phyloP scores from a whole-genome alignment of 2,113 vertebrate species.

The Desmodus rotundus region DNA sequence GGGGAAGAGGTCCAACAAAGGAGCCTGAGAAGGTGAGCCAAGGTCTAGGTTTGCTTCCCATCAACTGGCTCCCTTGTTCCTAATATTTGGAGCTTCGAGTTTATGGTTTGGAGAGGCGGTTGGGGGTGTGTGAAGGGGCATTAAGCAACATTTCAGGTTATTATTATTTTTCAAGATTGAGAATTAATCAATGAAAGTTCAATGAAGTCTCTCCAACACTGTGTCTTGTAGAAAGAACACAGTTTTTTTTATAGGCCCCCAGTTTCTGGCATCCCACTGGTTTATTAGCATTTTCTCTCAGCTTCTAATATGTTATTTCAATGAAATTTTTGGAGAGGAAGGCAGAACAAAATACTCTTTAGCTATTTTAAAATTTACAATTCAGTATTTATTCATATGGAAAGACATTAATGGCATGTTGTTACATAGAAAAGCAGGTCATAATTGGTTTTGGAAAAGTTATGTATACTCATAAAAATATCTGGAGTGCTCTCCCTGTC shows the following conservation, averaged over 20 bases:
- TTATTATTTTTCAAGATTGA: background rate
- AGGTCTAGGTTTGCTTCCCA: background rate
- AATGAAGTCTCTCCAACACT: background rate
- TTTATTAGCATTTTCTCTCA: background rate
- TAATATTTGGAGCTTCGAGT: background rate
- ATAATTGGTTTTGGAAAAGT: background rate
- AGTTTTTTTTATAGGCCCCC: background rate
- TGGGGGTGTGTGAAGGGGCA: no score
- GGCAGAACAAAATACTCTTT: background rate
- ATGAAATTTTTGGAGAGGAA: background rate
- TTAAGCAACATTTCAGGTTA: background rate
- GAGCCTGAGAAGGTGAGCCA: background rate
- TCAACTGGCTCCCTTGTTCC: background rate
- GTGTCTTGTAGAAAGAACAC: background rate
- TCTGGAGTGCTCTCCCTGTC: no score
- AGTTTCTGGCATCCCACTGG: background rate
- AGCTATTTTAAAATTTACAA: background rate
- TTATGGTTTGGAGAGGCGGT: background rate
- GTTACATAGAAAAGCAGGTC: background rate
- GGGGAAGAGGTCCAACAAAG: background rate
- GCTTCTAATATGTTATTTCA: background rate
- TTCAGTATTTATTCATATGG: background rate
- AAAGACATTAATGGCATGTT: background rate
- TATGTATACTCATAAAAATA: background rate
- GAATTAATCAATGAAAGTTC: background rate